Base-by-base conservation (phyloP, 2,113 vertebrate genomes). In the Cephalopholis sonnerati region DNA sequence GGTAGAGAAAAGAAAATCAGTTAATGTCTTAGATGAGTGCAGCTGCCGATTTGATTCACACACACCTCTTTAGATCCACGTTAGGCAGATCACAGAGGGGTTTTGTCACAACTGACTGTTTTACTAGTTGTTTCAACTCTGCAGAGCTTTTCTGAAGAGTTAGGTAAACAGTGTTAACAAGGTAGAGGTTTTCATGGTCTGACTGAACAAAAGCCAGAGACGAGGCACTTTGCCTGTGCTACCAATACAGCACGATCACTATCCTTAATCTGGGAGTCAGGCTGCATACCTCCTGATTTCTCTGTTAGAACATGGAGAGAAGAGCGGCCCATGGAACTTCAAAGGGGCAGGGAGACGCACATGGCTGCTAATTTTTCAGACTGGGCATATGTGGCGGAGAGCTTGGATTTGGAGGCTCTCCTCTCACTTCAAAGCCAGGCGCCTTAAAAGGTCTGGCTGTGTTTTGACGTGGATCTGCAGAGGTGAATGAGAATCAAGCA, bases 401-500 rank as follows among this genome's bases (percentile, higher is more conserved):
- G 91, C 93, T 94, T 88, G 94, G 95, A 95, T 96, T 96, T 95
- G 8, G 94, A 95, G 95, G 95, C 94, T 94, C 95, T 95, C 92
- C 85, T 91, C 92, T 88, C 92, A 97, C 96, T 96, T 97, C 96
- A 97, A 97, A 97, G 96, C 81, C 80, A 65, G 93, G 90, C 89
- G 92, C 93, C 93, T 95, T 95, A 91, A 96, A 96, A 95, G 96
- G 95, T 95, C 93, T 94, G 93, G 76, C 5, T 95, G 95, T 96
- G 95, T 96, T 96, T 95, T 96, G 96, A 97, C 96, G 92, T 93
- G 95, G 93, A 96, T 96, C 95, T 83, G 83, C 94, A 94, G 95
- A 97, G 96, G 95, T 96, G 96, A 96, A 95, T 95, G 95, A 97
- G 95, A 95, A 96, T 96, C 94, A 96, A 96, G 95, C 93, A 93